Base-by-base conservation (phyloP, 2,888 invertebrate species). In the Portevinia maculata region DNA sequence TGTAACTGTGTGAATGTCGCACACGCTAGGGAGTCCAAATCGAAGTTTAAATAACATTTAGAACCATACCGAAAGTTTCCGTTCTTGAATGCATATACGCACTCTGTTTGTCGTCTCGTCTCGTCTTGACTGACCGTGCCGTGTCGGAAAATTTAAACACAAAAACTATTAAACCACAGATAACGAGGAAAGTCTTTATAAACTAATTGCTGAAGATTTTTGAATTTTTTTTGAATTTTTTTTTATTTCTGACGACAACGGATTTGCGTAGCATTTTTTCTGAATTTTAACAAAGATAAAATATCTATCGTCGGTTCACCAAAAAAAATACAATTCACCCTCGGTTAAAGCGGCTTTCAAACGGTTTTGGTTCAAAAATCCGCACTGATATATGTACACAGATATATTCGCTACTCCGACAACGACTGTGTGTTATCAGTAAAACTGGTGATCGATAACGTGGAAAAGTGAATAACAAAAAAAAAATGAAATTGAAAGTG, bases 71-170 rank as follows among this genome's bases (percentile, higher is more conserved):
- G 83, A 83, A 83, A 83, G 83, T 83, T 83, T 83, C 83, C 78
- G 83, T 83, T 83, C 83, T 78, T 73, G 83, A 83, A 83, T 83
- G 83, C 83, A 83, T 83, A 78, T 83, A 83, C 83, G 83, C 83
- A 83, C 83, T 83, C 83, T 83, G 83, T 83, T 83, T 78, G 83
- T 83, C 83, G 78, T 83, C 83, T 83, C 83, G 83, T 83, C 57
- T 78, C 83, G 83, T 78, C 62, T 78, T 71, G 64, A 78, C 78
- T 41, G 83, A 78, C 78, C 71, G 83, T 73, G 70, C 44, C 73
- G 83, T 83, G 76, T 60, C 83, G 83, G 76, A 83, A 83, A 67
- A 78, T 67, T 70, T 65, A 50, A 34, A 65, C n/a, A 34, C 55
- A 69, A 55, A 21, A 41, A 30, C 4, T 17, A 46, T 17, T 57